A percentile compares a stretch with the other conserved stretches of the same genome.
Evolutionary conservation across 2,888 invertebrate genomes (phyloP).

Genomic region (Globia sparganii): DNA sequence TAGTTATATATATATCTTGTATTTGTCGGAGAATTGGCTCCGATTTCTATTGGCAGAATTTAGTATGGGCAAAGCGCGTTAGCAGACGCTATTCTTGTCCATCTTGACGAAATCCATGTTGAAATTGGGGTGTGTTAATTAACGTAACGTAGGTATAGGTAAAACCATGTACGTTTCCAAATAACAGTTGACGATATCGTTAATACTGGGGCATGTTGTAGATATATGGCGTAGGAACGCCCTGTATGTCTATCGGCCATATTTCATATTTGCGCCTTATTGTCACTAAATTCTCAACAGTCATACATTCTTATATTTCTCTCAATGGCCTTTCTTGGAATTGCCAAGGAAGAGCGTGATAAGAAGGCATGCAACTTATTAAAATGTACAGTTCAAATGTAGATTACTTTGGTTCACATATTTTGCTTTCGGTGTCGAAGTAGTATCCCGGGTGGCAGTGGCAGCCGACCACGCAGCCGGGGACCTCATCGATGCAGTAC

Average conservation of each 20-base stretch:
- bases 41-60: background rate
- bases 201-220: background rate
- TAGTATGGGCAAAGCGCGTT: no score
- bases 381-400: background rate
- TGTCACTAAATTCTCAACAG: background rate
- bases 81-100: background rate
- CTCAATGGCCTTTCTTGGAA: background rate
- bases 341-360: background rate
- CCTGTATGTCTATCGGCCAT: background rate
- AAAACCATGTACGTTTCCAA: background rate
- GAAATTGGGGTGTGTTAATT: background rate
- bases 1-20: background rate
- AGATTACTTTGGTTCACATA: slow-evolving; percentile 85
- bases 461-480: slow-evolving; percentile 87
- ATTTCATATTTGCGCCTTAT: no score
- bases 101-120: background rate
- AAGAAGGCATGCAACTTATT: background rate
- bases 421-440: slow-evolving; percentile 86
- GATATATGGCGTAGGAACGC: background rate
- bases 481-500: slow-evolving; percentile 84
- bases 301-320: background rate
- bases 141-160: background rate
- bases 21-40: background rate
- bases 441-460: slow-evolving; percentile 87
- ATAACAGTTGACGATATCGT: background rate